Percentiles rank a stretch among this genome's conserved stretches.
Evolutionary conservation across 2,113 vertebrate species (phyloP).

Genomic region (Chionomys nivalis): DNA sequence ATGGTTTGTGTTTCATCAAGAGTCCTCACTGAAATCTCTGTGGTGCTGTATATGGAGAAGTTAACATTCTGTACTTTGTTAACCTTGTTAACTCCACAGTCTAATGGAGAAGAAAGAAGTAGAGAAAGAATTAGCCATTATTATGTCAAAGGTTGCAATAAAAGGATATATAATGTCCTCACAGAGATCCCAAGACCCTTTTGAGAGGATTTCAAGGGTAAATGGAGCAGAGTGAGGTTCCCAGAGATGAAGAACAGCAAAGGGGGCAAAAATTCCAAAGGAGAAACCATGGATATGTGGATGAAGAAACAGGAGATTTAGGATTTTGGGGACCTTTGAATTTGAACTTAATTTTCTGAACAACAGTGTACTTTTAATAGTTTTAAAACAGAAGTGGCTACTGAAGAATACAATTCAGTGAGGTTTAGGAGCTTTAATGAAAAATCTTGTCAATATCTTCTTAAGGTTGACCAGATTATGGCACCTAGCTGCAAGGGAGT

Average conservation of each 20-base stretch:
- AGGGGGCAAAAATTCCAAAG: background rate
- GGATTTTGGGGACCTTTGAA: background rate
- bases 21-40: background rate
- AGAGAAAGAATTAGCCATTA: background rate
- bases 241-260: background rate
- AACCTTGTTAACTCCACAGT: background rate
- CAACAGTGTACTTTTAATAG: background rate
- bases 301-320: background rate
- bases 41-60: background rate
- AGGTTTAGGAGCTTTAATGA: background rate
- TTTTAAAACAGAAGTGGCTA: background rate
- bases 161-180: background rate
- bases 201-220: constrained; percentile 1
- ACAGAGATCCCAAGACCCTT: background rate
- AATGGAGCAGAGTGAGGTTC: background rate
- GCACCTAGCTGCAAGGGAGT: constrained; percentile 1
- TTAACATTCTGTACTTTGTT: background rate
- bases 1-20: background rate
- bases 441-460: background rate
- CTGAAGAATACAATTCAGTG: background rate
- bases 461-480: background rate
- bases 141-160: background rate
- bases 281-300: background rate
- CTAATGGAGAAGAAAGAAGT: background rate
- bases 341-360: constrained; percentile 31